These are phyloP conservation scores for Sebastes glaucus DNA, from an alignment of 2,797 vertebrate genomes.

Conservation along the genomic window DNA sequence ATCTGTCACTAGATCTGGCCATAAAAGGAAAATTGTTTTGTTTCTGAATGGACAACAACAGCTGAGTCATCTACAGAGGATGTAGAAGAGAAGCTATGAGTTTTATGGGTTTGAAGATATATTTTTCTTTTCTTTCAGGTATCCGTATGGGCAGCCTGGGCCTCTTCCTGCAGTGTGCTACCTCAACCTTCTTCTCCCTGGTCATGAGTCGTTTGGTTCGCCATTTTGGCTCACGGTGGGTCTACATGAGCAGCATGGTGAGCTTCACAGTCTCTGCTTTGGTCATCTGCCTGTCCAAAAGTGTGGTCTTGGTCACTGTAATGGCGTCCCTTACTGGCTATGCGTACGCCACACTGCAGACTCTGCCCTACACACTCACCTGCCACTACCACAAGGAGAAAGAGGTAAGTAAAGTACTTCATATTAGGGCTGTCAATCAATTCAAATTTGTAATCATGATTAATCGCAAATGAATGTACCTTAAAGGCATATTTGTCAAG, in stretches of 20 bases:
- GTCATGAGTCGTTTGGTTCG: constrained; percentile 82
- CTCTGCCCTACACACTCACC: constrained; percentile 85
- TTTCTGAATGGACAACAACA: not conserved
- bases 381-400: constrained; percentile 87
- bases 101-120: not conserved
- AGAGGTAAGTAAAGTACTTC: constrained; percentile 63
- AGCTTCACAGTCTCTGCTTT: constrained; percentile 82
- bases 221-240: constrained; percentile 77
- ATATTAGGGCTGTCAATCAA: too few species aligned
- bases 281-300: constrained; percentile 86
- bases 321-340: constrained; percentile 86
- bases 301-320: constrained; percentile 77
- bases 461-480: too few species aligned
- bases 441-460: too few species aligned
- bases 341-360: constrained; percentile 86
- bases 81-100: not conserved
- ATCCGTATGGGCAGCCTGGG: constrained; percentile 87
- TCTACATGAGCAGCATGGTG: constrained; percentile 86
- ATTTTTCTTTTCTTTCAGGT: constrained; percentile 65
- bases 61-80: not conserved
- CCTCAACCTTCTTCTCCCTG: constrained; percentile 86
- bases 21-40: not conserved
- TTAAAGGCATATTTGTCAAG: too few species aligned
- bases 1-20: not conserved
- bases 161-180: constrained; percentile 86